These are phyloP conservation scores for Anhinga anhinga DNA, from an alignment of 2,113 vertebrate species.

Conservation along the genomic window DNA sequence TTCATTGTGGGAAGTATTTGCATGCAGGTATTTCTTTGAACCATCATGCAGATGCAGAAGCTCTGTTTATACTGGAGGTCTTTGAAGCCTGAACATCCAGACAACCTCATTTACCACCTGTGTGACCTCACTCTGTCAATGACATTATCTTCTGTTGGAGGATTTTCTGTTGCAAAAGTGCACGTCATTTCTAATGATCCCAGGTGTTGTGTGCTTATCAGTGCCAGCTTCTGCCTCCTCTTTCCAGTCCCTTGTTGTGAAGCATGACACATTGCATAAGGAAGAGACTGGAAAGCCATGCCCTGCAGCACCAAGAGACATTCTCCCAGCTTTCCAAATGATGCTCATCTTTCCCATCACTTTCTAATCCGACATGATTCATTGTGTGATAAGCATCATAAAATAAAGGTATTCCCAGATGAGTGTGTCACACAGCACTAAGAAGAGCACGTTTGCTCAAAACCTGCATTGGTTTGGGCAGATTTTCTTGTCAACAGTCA, in stretches of 20 bases:
- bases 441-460: neutral
- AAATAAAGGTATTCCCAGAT: neutral
- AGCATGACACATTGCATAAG: neutral
- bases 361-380: neutral
- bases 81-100: neutral
- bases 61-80: neutral
- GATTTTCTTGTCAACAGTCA: neutral
- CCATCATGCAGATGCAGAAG: neutral
- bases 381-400: neutral
- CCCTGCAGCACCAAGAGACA: neutral
- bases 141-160: neutral
- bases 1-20: neutral
- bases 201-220: neutral
- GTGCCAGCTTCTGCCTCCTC: neutral
- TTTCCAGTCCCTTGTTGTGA: neutral
- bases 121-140: accelerated
- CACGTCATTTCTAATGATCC: neutral
- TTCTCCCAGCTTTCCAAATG: neutral
- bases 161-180: neutral
- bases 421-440: neutral
- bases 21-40: neutral
- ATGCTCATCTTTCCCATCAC: neutral
- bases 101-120: neutral
- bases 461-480: neutral
- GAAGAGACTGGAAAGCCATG: neutral